Conservation (phyloP, 2,888 invertebrate species). For the Dynastes tityus region DNA sequence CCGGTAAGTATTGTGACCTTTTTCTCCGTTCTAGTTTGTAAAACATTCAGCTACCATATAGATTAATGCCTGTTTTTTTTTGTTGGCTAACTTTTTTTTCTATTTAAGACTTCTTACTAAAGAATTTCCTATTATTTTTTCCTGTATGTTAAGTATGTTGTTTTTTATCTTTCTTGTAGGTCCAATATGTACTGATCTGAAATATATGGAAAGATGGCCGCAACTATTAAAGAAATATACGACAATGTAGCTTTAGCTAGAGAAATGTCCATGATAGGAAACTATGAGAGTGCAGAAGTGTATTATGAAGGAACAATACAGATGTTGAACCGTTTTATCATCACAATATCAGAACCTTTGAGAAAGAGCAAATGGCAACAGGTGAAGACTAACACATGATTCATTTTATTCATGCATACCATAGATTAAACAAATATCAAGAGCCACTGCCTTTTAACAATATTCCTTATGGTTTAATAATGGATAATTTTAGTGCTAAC, state of each 20-base stretch:
- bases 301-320: conserved; percentile 95
- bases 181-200: not conserved
- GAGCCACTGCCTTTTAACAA: not conserved
- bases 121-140: not conserved
- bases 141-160: not conserved
- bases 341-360: conserved; percentile 84
- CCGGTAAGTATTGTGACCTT: not conserved
- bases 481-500: not conserved
- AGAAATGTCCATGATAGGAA: conserved; percentile 95
- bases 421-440: too few species aligned
- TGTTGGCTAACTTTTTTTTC: not conserved
- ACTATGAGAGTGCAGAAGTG: conserved; percentile 94
- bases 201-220: conserved; percentile 79
- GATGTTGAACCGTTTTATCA: conserved; percentile 89
- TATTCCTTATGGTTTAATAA: not conserved
- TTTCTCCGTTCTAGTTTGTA: not conserved
- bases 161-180: conserved; percentile 18
- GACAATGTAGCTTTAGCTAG: conserved; percentile 96
- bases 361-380: conserved; percentile 92
- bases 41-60: not conserved
- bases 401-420: not conserved
- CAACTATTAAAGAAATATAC: conserved; percentile 91
- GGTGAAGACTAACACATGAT: conserved; percentile 72
- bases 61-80: too few species aligned
- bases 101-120: not conserved